Base-by-base conservation (phyloP, 1,140 invertebrate species). In the Macrobrachium rosenbergii region DNA sequence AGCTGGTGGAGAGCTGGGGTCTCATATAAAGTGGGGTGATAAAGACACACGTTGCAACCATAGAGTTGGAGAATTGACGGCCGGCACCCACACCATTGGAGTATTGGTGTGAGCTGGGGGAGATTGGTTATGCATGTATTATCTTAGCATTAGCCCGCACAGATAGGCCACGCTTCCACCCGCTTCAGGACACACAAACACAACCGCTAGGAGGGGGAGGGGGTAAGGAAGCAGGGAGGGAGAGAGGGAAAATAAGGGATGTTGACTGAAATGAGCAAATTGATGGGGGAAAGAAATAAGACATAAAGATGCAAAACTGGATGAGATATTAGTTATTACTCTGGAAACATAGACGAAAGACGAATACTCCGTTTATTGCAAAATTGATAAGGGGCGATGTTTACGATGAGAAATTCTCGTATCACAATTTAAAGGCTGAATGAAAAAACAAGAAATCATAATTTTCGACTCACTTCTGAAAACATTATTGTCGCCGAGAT, bases 121-220 rank as follows among this genome's bases (percentile, higher is more conserved):
- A 82, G 78, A 87, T 87, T 87, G 84, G 84, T 87, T 87, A 87
- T 87, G 84, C 84, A 87, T 87, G 84, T 87, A 72, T 87, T 87
- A 87, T 81, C 84, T 76, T 69, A 19, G 78, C 84, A 87, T 87
- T 87, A 82, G 84, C 64, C 72, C 17, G 69, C 52, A 43, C 67
- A 73, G 82, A 83, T 83, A 73, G 72, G 82, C 69, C 58, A 45
- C 75, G 59, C 75, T 58, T 58, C 52, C 75, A 77, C 75, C 21
- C 75, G 43, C 37, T 58, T 37, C 52, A n/a, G 59, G 45, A 77
- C 19, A 77, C 75, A 77, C 75, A 77, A 45, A 77, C 43, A 45
- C 37, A 77, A 45, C 12, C 75, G 59, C 28, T 11, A 16, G 69
- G n/a, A 37, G 60, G 59, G n/a, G 37, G 77, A 28, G 62, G n/a